phyloP scores from a whole-genome alignment of 1,140 invertebrate genomes.

The Rhagoletis zephyria region DNA sequence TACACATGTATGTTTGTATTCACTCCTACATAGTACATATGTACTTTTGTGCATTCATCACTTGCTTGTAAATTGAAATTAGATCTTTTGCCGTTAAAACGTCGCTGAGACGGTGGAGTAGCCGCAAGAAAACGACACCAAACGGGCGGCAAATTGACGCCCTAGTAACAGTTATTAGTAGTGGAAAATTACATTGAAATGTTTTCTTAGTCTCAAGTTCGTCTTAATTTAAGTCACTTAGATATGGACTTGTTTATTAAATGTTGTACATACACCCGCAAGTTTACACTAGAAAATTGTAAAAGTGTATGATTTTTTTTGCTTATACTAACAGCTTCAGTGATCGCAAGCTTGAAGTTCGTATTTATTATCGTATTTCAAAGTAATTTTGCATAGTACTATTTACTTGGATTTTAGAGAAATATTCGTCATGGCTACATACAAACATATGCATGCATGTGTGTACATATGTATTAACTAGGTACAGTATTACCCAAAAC shows the following conservation, averaged over 20 bases:
- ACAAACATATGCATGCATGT: too few relatives aligned
- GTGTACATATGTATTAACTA: neutral
- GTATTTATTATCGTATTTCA: conserved; percentile 34
- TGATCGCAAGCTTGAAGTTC: conserved; percentile 3
- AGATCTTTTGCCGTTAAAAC: conserved; percentile 40
- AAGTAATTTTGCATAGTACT: neutral
- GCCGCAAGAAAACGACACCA: conserved; percentile 30
- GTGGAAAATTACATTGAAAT: neutral
- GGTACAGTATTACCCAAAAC: neutral
- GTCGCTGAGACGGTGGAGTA: neutral
- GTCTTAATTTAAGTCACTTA: conserved; percentile 47
- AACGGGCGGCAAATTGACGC: conserved; percentile 31
- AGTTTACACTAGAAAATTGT: neutral
- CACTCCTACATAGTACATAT: neutral
- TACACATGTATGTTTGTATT: neutral
- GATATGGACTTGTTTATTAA: neutral
- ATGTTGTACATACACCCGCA: neutral
- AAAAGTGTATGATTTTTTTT: neutral
- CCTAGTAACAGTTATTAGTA: conserved; percentile 31
- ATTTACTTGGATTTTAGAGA: neutral
- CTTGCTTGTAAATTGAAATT: conserved; percentile 40
- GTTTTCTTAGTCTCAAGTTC: conserved; percentile 42
- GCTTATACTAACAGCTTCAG: neutral
- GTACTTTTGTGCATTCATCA: conserved; percentile 1
- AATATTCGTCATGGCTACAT: neutral